Evolutionary conservation across 2,113 vertebrate genomes (phyloP), one percentile per base, ranked within the genome.

Genomic region (Piaya cayana): DNA sequence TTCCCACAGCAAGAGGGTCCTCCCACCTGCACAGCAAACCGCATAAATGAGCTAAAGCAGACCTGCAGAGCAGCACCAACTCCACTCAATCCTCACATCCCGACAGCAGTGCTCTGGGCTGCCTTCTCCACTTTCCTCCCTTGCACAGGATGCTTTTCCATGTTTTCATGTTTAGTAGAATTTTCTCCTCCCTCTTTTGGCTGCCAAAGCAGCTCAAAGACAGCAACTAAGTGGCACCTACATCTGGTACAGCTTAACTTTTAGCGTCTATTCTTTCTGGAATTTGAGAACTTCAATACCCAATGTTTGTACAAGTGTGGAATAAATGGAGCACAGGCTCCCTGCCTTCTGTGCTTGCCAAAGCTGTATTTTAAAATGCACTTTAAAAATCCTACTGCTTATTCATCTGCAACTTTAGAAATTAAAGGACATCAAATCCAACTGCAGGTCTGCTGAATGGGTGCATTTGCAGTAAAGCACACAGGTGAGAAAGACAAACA

Each of bases 241-340:
- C 96, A 96, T 96, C 96, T 97, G 93, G 93, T 93, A 92, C 60
- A 95, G 90, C 79, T 94, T 96, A 96, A 81, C 82, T 81, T 92
- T 79, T 39, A 81, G 68, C 13, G 64, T 81, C 94, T 93, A 26
- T 90, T 96, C 94, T 94, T 95, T 86, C 75, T 92, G 92, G 93
- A 96, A 97, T 97, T 81, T 83, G 88, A 97, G 95, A 95, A 96
- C 64, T 93, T 97, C 85, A 86, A 92, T 88, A 80, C 82, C 34
- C 82, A 64, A 11, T 95, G 96, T 94, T 97, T 96, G 94, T 74
- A 95, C 94, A 96, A 96, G 87, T 93, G 88, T 85, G 92, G 79
- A 93, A 83, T 88, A 95, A 95, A 90, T 13, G 43, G 43, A 93
- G 39, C 60, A 55, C n/a, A 72, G 88, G 15, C 79, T 92, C 37